Evolutionary conservation across 2,797 vertebrate species (phyloP), one percentile per base, ranked within the genome.

Genomic region (Uromys caudimaculatus): DNA sequence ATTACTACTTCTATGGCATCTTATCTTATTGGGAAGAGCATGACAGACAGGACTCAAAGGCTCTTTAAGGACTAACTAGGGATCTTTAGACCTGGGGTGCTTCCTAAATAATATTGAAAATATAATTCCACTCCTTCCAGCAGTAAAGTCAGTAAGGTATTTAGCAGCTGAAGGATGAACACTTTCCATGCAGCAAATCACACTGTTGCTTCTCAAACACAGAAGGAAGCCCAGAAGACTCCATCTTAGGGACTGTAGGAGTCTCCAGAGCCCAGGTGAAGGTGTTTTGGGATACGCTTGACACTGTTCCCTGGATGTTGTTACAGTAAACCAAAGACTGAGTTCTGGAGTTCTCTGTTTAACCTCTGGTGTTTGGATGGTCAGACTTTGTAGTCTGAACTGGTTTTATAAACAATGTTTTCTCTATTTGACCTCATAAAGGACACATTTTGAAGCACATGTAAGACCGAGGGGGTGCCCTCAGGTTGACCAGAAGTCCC

Each of bases 81-180:
- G 27, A 78, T 79, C 32, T 47, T 4, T 73, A 91, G 32, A 76
- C 50, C 76, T 88, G 50, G 38, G 35, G 58, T 85, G 44, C 47
- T 79, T 95, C 92, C 84, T 44, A 95, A 97, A 44, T 58, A 90
- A 94, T 0, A 88, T 44, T 93, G 50, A 52, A 17, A 81, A 89
- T 60, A 83, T 3, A 69, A 69, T 35, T 44, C 60, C 47, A 83
- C 89, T 35, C 64, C 41, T 87, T 44, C 41, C 35, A 85, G 88
- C 4, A 95, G 69, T 35, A 78, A 91, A 71, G 69, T 71, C 17
- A 38, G 69, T n/a, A 21, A 21, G 16, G 17, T 71, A 10, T 71
- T 71, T 38, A 38, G 69, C n/a, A n/a, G 75, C n/a, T 76, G 69
- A 85, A 94, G 56, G 11, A 69, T 91, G 44, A 83, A 47, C 5